Conservation (phyloP, 1,140 invertebrate genomes). For the Melipona quadrifasciata region DNA sequence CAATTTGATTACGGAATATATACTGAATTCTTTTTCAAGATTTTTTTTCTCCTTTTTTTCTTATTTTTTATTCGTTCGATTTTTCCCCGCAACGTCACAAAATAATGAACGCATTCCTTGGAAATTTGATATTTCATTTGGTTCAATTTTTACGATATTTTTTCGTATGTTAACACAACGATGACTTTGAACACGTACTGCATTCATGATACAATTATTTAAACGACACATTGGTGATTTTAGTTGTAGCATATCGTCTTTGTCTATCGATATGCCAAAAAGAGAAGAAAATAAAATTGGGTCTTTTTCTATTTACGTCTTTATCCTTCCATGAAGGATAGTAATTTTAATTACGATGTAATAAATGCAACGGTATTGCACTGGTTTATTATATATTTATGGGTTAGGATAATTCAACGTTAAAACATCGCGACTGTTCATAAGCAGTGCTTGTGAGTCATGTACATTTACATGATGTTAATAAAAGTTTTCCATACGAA, state of each 20-base stretch:
- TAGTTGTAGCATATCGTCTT: background rate
- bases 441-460: conserved; percentile 28
- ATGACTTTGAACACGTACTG: conserved; percentile 29
- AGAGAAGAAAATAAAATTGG: background rate
- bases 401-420: conserved; percentile 14
- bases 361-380: conserved; percentile 31
- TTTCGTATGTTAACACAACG: conserved; percentile 7
- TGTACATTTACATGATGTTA: conserved; percentile 38
- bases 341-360: conserved; percentile 9
- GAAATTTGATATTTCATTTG: conserved; percentile 11
- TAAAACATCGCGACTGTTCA: conserved; percentile 14
- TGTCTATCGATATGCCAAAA: background rate
- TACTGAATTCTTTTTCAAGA: conserved; percentile 17
- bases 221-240: background rate
- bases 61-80: background rate
- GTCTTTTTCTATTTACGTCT: background rate
- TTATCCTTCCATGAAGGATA: conserved; percentile 41
- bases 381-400: conserved; percentile 7
- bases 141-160: conserved; percentile 16
- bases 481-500: conserved; percentile 61
- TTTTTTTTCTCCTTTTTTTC: background rate
- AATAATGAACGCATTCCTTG: background rate
- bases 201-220: conserved; percentile 22
- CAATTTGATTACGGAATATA: conserved; percentile 41
- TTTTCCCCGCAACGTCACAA: background rate